Evolutionary conservation across 92 coral and sea anemone species (phyloP).

Genomic region (Heliopora coerulea): DNA sequence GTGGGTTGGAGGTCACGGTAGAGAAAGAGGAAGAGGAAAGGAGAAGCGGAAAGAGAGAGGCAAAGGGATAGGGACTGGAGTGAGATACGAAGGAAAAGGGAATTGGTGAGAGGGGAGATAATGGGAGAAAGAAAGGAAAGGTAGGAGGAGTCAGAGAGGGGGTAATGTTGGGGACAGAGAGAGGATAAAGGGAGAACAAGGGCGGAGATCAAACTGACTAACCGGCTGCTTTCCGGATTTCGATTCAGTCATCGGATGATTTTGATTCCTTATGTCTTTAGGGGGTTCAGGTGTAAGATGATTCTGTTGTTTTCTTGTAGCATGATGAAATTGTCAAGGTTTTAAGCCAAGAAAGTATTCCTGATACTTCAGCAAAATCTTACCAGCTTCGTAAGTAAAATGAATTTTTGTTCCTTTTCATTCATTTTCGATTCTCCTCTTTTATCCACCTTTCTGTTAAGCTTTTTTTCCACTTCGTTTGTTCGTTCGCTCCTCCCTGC

Average conservation of each 20-base stretch:
- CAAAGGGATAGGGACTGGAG: not conserved
- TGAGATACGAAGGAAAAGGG: not conserved
- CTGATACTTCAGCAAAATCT: not conserved
- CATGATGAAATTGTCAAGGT: slow-evolving; percentile 39
- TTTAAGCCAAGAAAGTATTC: slow-evolving; percentile 3
- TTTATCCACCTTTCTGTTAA: not conserved
- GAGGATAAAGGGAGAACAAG: too few species aligned
- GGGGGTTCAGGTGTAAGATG: not conserved
- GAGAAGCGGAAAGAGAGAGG: not conserved
- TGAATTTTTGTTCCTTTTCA: not conserved
- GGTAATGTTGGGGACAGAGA: not conserved
- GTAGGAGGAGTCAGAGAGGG: not conserved
- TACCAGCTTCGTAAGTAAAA: slow-evolving; percentile 4
- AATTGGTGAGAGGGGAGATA: not conserved
- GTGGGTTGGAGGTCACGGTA: too few species aligned
- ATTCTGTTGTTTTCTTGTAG: not conserved
- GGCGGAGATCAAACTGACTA: too few species aligned
- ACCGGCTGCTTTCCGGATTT: too few species aligned
- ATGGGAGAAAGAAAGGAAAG: not conserved
- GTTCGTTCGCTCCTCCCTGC: too few species aligned
- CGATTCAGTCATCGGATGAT: too few species aligned
- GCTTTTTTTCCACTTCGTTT: too few species aligned
- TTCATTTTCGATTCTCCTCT: not conserved
- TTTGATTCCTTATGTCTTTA: too few species aligned
- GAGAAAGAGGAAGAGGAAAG: too few species aligned